Percentiles rank a stretch among this genome's conserved stretches.
phyloP scores from a whole-genome alignment of 2,113 vertebrate genomes.

The Platichthys stellatus region DNA sequence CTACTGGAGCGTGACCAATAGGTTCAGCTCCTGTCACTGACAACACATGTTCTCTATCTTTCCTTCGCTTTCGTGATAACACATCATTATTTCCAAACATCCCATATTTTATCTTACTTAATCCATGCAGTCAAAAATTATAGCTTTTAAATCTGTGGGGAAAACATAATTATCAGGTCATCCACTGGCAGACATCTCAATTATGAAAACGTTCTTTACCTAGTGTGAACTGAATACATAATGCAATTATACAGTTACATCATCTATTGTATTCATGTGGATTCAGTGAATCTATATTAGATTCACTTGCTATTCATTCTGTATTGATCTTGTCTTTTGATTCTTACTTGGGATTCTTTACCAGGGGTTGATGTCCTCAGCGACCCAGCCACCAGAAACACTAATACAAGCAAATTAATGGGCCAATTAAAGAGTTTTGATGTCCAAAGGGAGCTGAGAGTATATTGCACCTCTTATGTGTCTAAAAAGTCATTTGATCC shows the following conservation, averaged over 20 bases:
- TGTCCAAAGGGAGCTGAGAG: not conserved
- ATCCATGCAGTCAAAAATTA: not conserved
- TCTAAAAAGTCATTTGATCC: not conserved
- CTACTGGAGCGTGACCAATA: conserved; percentile 1
- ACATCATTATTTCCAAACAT: not conserved
- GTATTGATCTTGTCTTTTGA: not conserved
- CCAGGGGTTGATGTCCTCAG: no score
- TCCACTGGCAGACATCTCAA: not conserved
- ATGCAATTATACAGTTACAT: not conserved
- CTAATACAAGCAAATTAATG: not conserved
- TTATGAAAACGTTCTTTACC: not conserved
- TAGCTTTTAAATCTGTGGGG: not conserved
- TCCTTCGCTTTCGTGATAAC: not conserved
- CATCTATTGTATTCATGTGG: not conserved
- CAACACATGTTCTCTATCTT: not conserved
- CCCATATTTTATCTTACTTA: not conserved
- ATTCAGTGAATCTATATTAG: no score
- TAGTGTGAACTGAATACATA: not conserved
- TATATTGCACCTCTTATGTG: not conserved
- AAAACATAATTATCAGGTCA: not conserved
- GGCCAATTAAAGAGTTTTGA: not conserved
- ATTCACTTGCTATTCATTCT: no score
- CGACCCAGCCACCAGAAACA: no score
- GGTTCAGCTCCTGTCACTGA: not conserved
- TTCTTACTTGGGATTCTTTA: no score